These are phyloP conservation scores for Agonopterix alstromeriana DNA, from an alignment of 2,888 invertebrate species.

Conservation along the genomic window DNA sequence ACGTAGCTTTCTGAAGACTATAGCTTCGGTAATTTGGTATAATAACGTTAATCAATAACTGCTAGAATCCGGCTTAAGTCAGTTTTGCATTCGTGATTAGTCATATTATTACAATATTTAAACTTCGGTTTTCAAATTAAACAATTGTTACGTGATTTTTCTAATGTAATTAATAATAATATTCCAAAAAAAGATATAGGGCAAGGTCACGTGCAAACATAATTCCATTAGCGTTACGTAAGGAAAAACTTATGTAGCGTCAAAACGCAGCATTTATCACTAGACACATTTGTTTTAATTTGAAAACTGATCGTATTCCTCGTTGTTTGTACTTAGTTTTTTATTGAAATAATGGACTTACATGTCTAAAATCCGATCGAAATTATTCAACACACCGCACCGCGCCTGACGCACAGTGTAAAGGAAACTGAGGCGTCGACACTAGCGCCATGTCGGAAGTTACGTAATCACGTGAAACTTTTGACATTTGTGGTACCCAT, in stretches of 20 bases:
- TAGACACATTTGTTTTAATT: no score
- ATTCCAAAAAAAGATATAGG: conserved; percentile 30
- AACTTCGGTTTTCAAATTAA: no score
- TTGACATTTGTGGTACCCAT: conserved; percentile 22
- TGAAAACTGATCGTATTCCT: no score
- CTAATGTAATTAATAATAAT: conserved; percentile 4
- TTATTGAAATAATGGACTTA: conserved; percentile 32
- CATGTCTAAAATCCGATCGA: conserved; percentile 66
- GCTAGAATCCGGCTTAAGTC: no score
- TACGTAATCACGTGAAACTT: conserved; percentile 59
- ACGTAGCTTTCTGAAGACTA: no score
- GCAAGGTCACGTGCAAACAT: conserved; percentile 72
- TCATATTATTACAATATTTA: no score
- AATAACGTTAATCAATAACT: no score
- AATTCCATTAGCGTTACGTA: conserved; percentile 69
- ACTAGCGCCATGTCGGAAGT: conserved; percentile 57
- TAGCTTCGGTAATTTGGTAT: no score
- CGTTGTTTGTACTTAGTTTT: no score
- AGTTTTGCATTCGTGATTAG: no score
- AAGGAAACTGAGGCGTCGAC: conserved; percentile 53
- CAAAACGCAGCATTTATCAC: no score
- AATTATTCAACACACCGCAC: conserved; percentile 59
- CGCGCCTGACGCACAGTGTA: conserved; percentile 68
- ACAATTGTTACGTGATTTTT: neutral
- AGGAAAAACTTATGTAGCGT: conserved; percentile 29